phyloP scores from a whole-genome alignment of 2,888 invertebrate genomes.

The Tineola bisselliella region DNA sequence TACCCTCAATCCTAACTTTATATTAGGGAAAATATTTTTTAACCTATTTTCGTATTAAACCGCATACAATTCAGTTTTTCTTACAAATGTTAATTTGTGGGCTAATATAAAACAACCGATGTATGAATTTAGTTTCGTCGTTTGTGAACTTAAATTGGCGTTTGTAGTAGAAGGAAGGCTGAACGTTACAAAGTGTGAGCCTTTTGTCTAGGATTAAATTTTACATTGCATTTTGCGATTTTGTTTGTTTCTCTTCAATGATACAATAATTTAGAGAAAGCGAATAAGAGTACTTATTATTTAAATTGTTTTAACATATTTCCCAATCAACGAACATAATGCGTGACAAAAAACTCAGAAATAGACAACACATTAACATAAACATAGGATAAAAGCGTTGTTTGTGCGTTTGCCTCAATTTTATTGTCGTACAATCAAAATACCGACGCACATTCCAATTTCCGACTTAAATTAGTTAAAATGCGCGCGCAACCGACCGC shows the following conservation, averaged over 20 bases:
- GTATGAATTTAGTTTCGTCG: slow-evolving; percentile 22
- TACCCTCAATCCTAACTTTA: slow-evolving; percentile 31
- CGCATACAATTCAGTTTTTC: slow-evolving; percentile 25
- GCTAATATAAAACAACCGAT: slow-evolving; percentile 24
- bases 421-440: background rate
- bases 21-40: slow-evolving; percentile 32
- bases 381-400: too few species aligned
- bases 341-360: too few species aligned
- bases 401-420: too few species aligned
- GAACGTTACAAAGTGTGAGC: slow-evolving; percentile 66
- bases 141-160: background rate
- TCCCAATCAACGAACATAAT: too few species aligned
- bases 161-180: slow-evolving; percentile 34
- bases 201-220: slow-evolving; percentile 57
- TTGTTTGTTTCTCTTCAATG: background rate
- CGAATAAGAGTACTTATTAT: too few species aligned
- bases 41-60: slow-evolving; percentile 18
- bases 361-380: too few species aligned
- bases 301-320: too few species aligned
- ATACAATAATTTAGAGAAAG: background rate
- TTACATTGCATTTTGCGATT: slow-evolving; percentile 24
- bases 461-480: background rate
- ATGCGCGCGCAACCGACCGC: slow-evolving; percentile 55
- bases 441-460: slow-evolving; percentile 7
- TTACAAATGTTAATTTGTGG: background rate